These are phyloP conservation scores for Heliconius congener DNA, from an alignment of 1,140 invertebrate species.

Conservation along the genomic window DNA sequence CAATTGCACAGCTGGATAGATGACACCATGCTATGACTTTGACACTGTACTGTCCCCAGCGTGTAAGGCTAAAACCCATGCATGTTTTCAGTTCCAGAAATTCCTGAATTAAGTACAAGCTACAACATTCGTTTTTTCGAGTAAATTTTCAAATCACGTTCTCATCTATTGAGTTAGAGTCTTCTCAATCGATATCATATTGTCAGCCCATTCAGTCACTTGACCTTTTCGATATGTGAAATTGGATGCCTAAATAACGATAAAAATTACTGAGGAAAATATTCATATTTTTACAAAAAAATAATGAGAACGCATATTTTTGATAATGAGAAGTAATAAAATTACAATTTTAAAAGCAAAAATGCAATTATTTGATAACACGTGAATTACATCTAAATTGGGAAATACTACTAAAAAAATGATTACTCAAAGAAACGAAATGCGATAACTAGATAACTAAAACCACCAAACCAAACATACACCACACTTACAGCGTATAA, in stretches of 20 bases:
- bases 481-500: constrained; percentile 61
- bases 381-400: neutral
- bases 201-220: constrained; percentile 12
- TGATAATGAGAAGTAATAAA: neutral
- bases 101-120: constrained; percentile 44
- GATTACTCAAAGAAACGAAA: constrained; percentile 13
- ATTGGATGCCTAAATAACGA: neutral
- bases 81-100: constrained; percentile 61
- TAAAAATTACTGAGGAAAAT: neutral
- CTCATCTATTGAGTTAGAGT: constrained; percentile 18
- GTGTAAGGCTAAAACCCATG: constrained; percentile 53
- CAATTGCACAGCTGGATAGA: constrained; percentile 59
- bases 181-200: constrained; percentile 14
- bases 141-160: constrained; percentile 30
- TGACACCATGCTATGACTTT: constrained; percentile 48
- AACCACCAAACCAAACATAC: constrained; percentile 10
- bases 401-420: neutral
- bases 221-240: constrained; percentile 5
- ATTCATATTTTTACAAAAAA: neutral
- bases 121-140: constrained; percentile 28
- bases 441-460: constrained; percentile 1
- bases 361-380: neutral
- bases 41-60: constrained; percentile 17
- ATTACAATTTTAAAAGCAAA: neutral
- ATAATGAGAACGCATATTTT: neutral